A percentile compares a stretch with the other conserved stretches of the same genome.
Conservation (phyloP, 1,140 invertebrate species). For the Drosophila lacteicornis region DNA sequence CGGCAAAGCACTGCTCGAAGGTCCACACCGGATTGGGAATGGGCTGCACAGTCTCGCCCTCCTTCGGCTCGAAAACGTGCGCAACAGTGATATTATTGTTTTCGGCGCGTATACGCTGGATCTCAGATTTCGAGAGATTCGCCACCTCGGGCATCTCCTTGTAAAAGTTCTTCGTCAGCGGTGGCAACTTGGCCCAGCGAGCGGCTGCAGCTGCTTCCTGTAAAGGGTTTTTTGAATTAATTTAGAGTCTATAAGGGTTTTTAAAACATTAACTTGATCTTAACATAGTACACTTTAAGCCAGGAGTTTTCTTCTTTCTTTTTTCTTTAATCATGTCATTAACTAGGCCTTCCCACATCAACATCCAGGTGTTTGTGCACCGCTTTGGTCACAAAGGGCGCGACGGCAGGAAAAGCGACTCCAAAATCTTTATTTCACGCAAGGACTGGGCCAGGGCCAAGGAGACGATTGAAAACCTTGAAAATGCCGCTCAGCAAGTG, state of each 20-base stretch:
- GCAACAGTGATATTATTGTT: conserved; percentile 91
- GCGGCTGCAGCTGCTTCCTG: conserved; percentile 86
- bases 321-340: conserved; percentile 86
- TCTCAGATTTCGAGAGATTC: conserved; percentile 88
- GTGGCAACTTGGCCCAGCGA: conserved; percentile 88
- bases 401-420: conserved; percentile 92
- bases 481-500: conserved; percentile 90
- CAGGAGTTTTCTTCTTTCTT: not conserved
- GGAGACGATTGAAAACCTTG: conserved; percentile 93
- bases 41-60: conserved; percentile 77
- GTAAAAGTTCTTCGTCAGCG: conserved; percentile 94
- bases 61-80: conserved; percentile 84
- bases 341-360: conserved; percentile 95
- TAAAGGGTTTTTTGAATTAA: not conserved
- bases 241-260: not conserved
- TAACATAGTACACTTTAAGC: no score
- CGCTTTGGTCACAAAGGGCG: conserved; percentile 94
- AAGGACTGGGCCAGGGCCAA: conserved; percentile 91
- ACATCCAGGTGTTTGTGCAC: conserved; percentile 97
- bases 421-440: conserved; percentile 92
- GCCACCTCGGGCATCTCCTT: conserved; percentile 90
- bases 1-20: conserved; percentile 93
- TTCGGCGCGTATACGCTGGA: conserved; percentile 86
- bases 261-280: not conserved
- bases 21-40: conserved; percentile 94